Evolutionary conservation across 2,113 vertebrate genomes (phyloP), one percentile per base, ranked within the genome.

Genomic region (Hydrochoerus hydrochaeris): DNA sequence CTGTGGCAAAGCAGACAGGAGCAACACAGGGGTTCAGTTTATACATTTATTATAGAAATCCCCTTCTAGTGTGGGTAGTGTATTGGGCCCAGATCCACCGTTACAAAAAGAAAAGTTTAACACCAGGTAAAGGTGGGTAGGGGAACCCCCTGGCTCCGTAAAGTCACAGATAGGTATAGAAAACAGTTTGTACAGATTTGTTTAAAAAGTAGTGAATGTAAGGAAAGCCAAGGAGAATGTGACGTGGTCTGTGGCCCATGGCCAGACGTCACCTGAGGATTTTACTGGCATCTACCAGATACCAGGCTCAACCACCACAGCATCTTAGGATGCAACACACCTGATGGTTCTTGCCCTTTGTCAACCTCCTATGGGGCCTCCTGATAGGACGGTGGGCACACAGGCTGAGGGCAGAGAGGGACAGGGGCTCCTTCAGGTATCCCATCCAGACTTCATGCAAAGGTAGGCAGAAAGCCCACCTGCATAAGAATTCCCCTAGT

Each of bases 11-110:
- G 71, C 85, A 93, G 63, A 95, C 11, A 91, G 81, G 22, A 94
- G 32, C 62, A 88, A 95, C 86, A 69, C 57, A 60, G 78, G 41
- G 67, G 63, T 97, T 97, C 87, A 71, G 93, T 98, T 98, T 96
- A 97, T 95, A 97, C 96, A 96, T 98, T 98, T 98, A 98, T 98
- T 98, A 96, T 97, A 98, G 97, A 98, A 98, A 98, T 97, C 95
- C 96, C 94, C 83, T 96, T 96, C 96, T 96, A 97, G 91, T 97
- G 97, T 96, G 96, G 87, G 84, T 97, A 95, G 88, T 95, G 78
- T 96, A 73, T 95, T 96, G 95, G 96, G 95, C 83, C 96, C 90
- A 97, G 95, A 88, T 94, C 71, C 88, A 69, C 0, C 96, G 95
- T 83, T 97, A 97, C 90, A 98, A 97, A 97, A 98, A 97, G 95